Evolutionary conservation across 2,113 vertebrate species (phyloP).

Genomic region (Mirounga angustirostris): DNA sequence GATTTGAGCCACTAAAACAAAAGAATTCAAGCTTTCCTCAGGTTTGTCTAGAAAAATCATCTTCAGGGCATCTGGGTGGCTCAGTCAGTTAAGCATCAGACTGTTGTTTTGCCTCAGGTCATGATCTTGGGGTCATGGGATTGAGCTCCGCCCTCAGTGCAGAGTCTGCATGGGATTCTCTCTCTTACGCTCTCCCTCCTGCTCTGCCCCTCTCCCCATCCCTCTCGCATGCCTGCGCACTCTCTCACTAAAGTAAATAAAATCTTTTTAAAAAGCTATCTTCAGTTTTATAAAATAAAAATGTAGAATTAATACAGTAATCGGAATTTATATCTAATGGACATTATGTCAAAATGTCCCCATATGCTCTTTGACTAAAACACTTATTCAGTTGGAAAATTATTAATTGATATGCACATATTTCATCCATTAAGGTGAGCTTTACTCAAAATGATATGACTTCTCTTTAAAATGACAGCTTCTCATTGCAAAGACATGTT

Average conservation of each 20-base stretch:
- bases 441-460: constrained; percentile 31
- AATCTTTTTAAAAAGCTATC: not conserved
- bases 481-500: constrained; percentile 29
- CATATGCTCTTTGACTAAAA: not conserved
- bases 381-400: constrained; percentile 14
- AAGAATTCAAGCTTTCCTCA: not conserved
- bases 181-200: not conserved
- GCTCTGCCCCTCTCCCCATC: not conserved
- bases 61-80: not conserved
- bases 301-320: constrained; percentile 58
- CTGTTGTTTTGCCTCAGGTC: not conserved
- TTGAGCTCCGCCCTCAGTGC: not conserved
- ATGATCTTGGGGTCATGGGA: not conserved
- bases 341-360: not conserved
- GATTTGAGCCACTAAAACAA: not conserved
- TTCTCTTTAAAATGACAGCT: constrained; percentile 35
- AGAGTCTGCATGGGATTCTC: not conserved
- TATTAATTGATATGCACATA: constrained; percentile 54
- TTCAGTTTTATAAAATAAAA: constrained; percentile 26
- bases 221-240: not conserved
- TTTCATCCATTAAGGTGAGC: not conserved
- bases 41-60: constrained; percentile 15
- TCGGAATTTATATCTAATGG: constrained; percentile 11
- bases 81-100: not conserved
- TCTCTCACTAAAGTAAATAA: not conserved